These are phyloP conservation scores for Alces alces DNA, from an alignment of 2,113 vertebrate genomes.

Conservation along the genomic window DNA sequence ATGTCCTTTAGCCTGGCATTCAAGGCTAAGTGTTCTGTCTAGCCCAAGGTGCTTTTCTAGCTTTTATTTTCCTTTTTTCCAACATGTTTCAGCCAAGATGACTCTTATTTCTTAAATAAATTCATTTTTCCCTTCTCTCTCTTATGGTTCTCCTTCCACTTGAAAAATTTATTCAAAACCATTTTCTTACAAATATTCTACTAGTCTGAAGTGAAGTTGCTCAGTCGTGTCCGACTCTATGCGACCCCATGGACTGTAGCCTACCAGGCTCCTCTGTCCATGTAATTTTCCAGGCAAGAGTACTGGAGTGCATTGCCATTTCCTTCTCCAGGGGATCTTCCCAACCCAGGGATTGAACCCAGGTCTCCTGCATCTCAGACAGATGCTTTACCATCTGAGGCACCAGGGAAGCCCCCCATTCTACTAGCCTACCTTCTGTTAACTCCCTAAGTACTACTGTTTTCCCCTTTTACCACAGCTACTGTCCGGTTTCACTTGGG, in stretches of 20 bases:
- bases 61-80: not conserved
- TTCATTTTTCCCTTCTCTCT: not conserved
- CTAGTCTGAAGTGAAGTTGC: not conserved
- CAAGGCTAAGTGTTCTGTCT: not conserved
- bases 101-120: not conserved
- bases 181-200: not conserved
- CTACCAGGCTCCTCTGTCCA: no score
- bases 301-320: no score
- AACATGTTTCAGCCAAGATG: not conserved
- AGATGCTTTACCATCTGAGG: no score
- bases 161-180: not conserved
- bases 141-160: not conserved
- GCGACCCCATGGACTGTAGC: no score
- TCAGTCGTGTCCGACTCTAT: no score
- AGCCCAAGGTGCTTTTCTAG: not conserved
- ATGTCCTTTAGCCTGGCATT: not conserved
- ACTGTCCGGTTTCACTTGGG: not conserved
- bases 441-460: not conserved
- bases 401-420: not conserved
- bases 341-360: no score
- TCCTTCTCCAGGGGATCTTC: no score
- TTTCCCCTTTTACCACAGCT: not conserved
- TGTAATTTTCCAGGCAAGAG: no score
- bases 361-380: no score
- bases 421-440: not conserved